A percentile compares a stretch with the other conserved stretches of the same genome.
phyloP scores from a whole-genome alignment of 2,797 vertebrate genomes.

The Sparus aurata region DNA sequence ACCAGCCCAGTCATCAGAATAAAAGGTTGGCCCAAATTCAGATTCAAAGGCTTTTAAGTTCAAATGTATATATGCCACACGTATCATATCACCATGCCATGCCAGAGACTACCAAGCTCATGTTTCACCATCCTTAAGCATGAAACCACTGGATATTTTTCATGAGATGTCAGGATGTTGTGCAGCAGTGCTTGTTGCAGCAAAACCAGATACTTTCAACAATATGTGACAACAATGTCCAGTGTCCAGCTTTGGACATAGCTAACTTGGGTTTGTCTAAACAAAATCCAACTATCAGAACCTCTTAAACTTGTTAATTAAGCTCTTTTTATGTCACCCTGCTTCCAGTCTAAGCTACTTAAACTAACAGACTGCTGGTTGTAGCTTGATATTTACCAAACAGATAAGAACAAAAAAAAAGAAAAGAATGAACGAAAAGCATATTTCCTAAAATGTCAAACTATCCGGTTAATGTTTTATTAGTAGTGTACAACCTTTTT shows the following conservation, averaged over 20 bases:
- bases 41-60: no score
- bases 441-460: neutral
- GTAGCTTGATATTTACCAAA: neutral
- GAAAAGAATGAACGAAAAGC: neutral
- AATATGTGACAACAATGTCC: no score
- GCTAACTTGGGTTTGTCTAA: neutral
- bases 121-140: no score
- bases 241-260: neutral
- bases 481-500: neutral
- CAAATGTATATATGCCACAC: no score
- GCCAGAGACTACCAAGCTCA: no score
- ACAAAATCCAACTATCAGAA: neutral
- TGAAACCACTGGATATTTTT: no score
- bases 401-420: neutral
- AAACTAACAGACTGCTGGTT: neutral
- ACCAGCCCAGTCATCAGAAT: neutral
- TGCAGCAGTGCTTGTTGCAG: no score
- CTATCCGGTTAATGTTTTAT: neutral
- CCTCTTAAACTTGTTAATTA: neutral
- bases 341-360: neutral
- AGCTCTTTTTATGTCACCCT: neutral
- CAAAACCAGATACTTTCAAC: no score
- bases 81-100: no score
- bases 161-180: no score
- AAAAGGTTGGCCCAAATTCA: no score